Evolutionary conservation across 2,888 invertebrate species (phyloP), one percentile per base, ranked within the genome.

Genomic region (Eledona agricola): DNA sequence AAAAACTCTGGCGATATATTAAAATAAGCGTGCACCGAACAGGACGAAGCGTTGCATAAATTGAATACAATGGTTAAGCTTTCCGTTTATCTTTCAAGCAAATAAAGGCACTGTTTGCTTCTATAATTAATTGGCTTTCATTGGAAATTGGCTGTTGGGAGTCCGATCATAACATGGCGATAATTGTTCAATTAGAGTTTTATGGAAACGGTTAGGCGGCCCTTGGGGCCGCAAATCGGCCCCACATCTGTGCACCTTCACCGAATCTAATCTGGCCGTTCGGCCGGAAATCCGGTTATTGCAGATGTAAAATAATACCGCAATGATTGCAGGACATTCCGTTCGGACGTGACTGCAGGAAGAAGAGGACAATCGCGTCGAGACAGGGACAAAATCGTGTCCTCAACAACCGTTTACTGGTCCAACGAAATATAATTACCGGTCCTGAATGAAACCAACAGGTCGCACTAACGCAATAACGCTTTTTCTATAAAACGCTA

Each of bases 401-500:
- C 25, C 34, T 34, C 38, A 31, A 40, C 38, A 25, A n/a, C 31
- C 35, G 46, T 40, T 37, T 52, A 40, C 46, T 49, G 47, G 58
- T 56, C 56, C 59, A 56, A 51, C 61, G 47, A 65, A 70, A 70
- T 70, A 68, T 63, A 70, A 69, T 70, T 69, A 70, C 64, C 54
- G 54, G 53, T 60, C 56, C 47, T 40, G 57, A 67, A 69, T 66
- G 66, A 66, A 68, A 67, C 68, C 70, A 69, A 72, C 71, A 72
- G 70, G 69, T 71, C 69, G 65, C 63, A 63, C 61, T 67, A 68
- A 69, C 56, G 65, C 62, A 65, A 67, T 67, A 66, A 69, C 56
- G 63, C 63, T 66, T 66, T 64, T 70, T 61, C 65, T 62, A 59
- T 64, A 68, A 67, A 70, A 69, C 68, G 64, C 70, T 72, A 72